Base-by-base conservation (phyloP, 2,113 vertebrate genomes). In the Cyprinus carpio region DNA sequence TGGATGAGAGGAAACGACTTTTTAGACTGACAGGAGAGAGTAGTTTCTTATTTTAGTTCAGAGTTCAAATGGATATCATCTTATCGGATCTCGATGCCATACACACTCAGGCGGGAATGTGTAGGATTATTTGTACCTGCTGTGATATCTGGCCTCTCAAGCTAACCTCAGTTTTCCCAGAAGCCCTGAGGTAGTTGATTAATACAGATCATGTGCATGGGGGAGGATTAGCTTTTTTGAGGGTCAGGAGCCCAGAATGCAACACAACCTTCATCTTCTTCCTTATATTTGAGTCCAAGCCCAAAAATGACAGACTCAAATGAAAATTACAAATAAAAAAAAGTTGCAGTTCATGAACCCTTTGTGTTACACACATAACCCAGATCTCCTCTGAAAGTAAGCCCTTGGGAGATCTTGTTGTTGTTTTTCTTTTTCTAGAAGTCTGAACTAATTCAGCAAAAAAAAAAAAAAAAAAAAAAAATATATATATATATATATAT, bases 61-160 rank as follows among this genome's bases (percentile, higher is more conserved):
- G 25, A 23, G 43, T 51, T 31, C 25, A 71, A 82, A 82, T 71
- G 16, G 43, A 69, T 65, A 43, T 54, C 18, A 3, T 71, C 4
- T 56, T 65, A 34, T 71, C 15, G 13, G 43, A 71, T 82, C 65
- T 56, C 46, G 11, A 79, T n/a, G 7, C 18, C 31, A 60, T 37
- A 62, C 49, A 60, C 27, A 46, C 64, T 69, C 27, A 29, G 20
- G 20, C 12, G 2, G 34, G 46, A 54, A 37, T 27, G 51, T 16
- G 56, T n/a, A 58, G 51, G 83, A 82, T 69, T 75, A 71, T 74
- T 43, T 67, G 58, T 54, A 54, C 60, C 60, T 84, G 46, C 75
- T 31, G 75, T 46, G 75, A 77, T 49, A 40, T 84, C 40, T 65
- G 72, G 27, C 31, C 75, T 54, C 20, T 49, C 20, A 34, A 67